phyloP scores from a whole-genome alignment of 2,113 vertebrate genomes.

The Nannobrachium achirus region DNA sequence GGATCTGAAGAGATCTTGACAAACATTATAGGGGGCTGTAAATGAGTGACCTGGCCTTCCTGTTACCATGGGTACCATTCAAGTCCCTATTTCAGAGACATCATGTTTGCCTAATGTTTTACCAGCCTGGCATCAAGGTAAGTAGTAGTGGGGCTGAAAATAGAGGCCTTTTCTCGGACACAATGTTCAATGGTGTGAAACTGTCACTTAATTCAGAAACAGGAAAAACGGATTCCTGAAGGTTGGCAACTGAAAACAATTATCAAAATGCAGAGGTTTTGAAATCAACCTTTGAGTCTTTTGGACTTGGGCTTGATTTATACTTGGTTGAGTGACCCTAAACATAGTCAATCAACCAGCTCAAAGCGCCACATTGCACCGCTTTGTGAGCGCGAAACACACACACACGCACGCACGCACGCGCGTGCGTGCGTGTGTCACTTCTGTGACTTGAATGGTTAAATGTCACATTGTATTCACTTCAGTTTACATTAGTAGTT shows the following conservation, averaged over 20 bases:
- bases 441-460: too few species aligned
- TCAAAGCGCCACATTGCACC: too few species aligned
- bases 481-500: background rate
- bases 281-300: background rate
- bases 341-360: too few species aligned
- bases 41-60: background rate
- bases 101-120: background rate
- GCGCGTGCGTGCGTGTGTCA: too few species aligned
- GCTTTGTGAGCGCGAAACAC: too few species aligned
- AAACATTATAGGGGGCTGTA: conserved; percentile 4
- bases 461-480: background rate
- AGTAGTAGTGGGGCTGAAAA: background rate
- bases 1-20: background rate
- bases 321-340: too few species aligned
- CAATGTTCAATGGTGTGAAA: too few species aligned
- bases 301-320: background rate
- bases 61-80: background rate
- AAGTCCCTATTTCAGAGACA: background rate
- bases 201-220: background rate
- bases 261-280: background rate
- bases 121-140: background rate
- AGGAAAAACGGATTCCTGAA: background rate
- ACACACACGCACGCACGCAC: background rate
- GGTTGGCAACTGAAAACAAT: background rate
- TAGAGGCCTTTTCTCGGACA: too few species aligned